Conservation (phyloP, 2,888 invertebrate genomes). For the Gymnocheta viridis region DNA sequence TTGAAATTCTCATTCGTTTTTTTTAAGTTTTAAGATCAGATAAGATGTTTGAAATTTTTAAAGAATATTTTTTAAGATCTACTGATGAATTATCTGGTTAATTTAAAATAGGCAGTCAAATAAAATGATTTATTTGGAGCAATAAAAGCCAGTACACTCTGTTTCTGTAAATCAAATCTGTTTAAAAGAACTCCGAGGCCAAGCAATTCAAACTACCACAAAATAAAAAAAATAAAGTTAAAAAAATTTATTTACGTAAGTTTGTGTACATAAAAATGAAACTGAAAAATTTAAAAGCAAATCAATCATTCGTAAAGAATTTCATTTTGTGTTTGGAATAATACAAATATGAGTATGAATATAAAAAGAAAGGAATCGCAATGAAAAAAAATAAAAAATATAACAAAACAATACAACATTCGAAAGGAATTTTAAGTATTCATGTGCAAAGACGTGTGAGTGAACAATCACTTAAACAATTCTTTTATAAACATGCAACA, state of each 20-base stretch:
- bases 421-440: conserved; percentile 55
- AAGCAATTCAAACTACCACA: not conserved
- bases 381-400: not conserved
- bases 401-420: conserved; percentile 21
- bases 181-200: not conserved
- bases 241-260: too few species aligned
- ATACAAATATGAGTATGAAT: conserved; percentile 6
- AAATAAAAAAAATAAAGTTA: not conserved
- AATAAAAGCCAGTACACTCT: not conserved
- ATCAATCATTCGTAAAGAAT: conserved; percentile 65
- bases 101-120: too few species aligned
- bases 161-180: not conserved
- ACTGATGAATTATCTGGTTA: too few species aligned
- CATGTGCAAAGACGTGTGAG: conserved; percentile 19
- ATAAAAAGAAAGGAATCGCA: not conserved
- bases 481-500: conserved; percentile 21
- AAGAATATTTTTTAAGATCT: too few species aligned
- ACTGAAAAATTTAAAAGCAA: conserved; percentile 44
- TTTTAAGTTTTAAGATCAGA: too few species aligned
- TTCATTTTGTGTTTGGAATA: conserved; percentile 35
- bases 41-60: too few species aligned
- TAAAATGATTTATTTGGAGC: too few species aligned
- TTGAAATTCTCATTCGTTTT: too few species aligned
- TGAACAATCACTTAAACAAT: conserved; percentile 30
- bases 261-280: not conserved